These are phyloP conservation scores for Axinella damicornis DNA, from an alignment of 37 sponge, comb jelly and placozoan genomes.

Conservation along the genomic window DNA sequence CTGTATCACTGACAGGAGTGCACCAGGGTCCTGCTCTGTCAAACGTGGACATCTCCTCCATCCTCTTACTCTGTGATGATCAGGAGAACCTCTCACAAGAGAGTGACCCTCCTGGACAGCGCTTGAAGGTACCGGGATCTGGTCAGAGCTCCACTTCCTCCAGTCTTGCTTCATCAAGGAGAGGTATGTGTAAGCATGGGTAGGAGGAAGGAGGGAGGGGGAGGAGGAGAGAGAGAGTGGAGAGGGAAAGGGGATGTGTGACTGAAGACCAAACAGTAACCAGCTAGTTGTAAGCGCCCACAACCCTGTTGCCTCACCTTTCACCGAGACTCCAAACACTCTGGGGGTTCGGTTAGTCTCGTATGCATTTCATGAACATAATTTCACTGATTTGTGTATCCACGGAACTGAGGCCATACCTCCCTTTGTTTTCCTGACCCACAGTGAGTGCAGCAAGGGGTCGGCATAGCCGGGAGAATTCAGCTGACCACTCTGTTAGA, in stretches of 20 bases:
- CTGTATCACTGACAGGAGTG: no score
- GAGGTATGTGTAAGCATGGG: conserved; percentile 1
- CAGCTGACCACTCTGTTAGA: not conserved
- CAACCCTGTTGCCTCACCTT: no score
- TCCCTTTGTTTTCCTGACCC: not conserved
- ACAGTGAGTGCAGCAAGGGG: not conserved
- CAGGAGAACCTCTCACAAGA: not conserved
- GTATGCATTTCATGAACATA: no score
- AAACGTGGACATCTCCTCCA: conserved; percentile 23
- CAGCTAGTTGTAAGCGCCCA: no score
- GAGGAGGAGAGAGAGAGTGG: no score
- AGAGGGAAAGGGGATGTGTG: no score
- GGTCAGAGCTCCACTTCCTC: not conserved
- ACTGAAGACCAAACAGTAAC: no score
- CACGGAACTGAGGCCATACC: not conserved
- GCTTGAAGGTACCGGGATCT: not conserved
- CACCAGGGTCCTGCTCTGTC: conserved; percentile 17
- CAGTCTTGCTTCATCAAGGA: not conserved
- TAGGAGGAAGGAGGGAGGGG: not conserved
- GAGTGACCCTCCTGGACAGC: not conserved
- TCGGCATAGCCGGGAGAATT: conserved; percentile 9
- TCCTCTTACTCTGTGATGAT: conserved; percentile 11
- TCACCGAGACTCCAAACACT: no score
- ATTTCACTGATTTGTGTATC: no score
- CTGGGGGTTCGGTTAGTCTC: no score